Base-by-base conservation (phyloP, 2,797 vertebrate species). In the Rhadinocentrus ornatus region DNA sequence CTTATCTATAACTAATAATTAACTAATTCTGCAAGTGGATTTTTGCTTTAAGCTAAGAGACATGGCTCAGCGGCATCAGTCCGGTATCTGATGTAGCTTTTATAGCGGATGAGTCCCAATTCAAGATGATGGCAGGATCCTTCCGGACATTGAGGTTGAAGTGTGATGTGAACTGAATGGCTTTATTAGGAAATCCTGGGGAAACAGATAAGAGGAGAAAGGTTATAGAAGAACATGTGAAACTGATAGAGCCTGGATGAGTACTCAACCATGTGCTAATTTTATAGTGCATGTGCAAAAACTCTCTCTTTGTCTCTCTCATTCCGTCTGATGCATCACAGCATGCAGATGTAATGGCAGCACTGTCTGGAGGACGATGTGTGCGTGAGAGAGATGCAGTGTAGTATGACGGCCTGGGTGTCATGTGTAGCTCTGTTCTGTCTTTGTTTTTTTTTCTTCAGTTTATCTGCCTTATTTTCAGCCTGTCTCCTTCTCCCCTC, bases 281-380 rank as follows among this genome's bases (percentile, higher is more conserved):
- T 60, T 66, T 65, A 34, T 59, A 67, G 48, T 70, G 31, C 31
- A 52, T 67, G 59, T 80, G 78, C 34, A 37, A 26, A 72, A 53
- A 44, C 34, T 62, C 50, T 26, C 35, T 48, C 37, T 74, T 22
- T 72, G 37, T 50, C 16, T 73, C 29, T 37, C 58, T 46, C 62
- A 29, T 58, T 77, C 72, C 75, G 73, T 81, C 73, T 83, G 76
- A 64, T 68, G 57, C 77, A 72, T 80, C 73, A 69, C 66, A 83
- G 63, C 81, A 60, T 4, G 15, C 66, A 35, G 6, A 61, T 75
- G 44, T 83, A 80, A 81, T 66, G 71, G 76, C 5, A 27, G 41
- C 9, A 6, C 44, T 53, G 62, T 72, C 69, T 48, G 37, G 50
- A 62, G 60, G 34, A 54, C 65, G 72, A 60, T 37, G 62, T 61